Evolutionary conservation across 92 coral and sea anemone genomes (phyloP), one percentile per base, ranked within the genome.

Genomic region (Paragorgia papillata): DNA sequence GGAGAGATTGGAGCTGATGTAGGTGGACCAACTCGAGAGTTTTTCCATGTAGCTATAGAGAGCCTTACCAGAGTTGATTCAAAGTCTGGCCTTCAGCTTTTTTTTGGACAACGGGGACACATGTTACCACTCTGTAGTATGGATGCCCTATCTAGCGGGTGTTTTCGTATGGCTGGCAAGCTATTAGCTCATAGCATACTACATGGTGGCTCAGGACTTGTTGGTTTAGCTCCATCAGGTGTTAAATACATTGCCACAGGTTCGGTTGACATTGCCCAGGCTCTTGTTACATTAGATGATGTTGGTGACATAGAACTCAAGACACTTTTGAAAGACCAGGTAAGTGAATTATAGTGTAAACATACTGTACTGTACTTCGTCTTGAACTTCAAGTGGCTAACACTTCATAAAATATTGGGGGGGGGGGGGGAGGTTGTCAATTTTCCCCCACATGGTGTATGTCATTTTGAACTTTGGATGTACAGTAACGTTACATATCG

Each of bases 121-220:
- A 5, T 37, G 43, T 37, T 37, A 12, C 43, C 43, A 33, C 48
- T 50, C 31, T 57, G 61, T 43, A 46, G 55, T 15, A 50, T 81
- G 34, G 80, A 81, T 81, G 85, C 80, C 30, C 30, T 71, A 0
- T 18, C 62, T 12, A 35, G 61, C 26, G 85, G 71, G 0, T 81
- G 85, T 43, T 81, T 70, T 26, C 10, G 27, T 20, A 81, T 59
- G 85, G 80, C 46, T 30, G 85, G 85, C 1, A 81, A 81, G 57
- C 63, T 81, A 14, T 59, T 81, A 24, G 80, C 80, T 14, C 80
- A 81, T 19, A 81, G 85, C 57, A 55, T 81, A n/a, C 66, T 81
- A 27, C 85, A 81, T 67, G 85, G 68, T 59, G 85, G 85, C 19
- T 44, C 73, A 9, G 85, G 85, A 6, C 57, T 81, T 19, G 15